Evolutionary conservation across 2,113 vertebrate genomes (phyloP), one percentile per base, ranked within the genome.

Genomic region (Mustela nigripes): DNA sequence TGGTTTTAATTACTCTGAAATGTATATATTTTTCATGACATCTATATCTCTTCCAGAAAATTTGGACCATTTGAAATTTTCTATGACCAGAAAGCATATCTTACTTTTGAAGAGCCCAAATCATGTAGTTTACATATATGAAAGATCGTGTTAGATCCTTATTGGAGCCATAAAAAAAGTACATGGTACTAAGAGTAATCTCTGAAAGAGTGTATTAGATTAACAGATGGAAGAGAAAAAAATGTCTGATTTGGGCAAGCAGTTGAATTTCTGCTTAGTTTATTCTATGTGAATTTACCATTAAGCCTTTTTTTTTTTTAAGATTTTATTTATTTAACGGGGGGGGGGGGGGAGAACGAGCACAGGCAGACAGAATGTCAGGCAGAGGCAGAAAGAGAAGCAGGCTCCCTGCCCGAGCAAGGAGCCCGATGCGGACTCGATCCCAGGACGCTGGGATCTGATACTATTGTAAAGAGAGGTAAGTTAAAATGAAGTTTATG

Each of bases 401-500:
- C 39, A 39, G 39, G 39, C 39, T 39, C 39, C 39, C 39, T 39
- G 39, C 39, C 39, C 3, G 39, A 39, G 39, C 4, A 39, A 39
- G 39, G 39, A 39, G 39, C 39, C 39, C 39, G 4, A 39, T 39
- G 39, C 3, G 39, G 39, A 39, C 39, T 39, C 39, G 39, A 39
- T 39, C 39, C 39, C 39, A 39, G 39, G 39, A 39, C 39, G 39
- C 39, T 39, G 39, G 39, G 39, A 39, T 58, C 81, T 87, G 58
- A 12, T 69, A 10, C 21, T 28, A 36, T 21, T 88, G 26, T 65
- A 31, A 21, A 42, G 28, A 26, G 1, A 28, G 0, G 19, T 48
- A 71, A 1, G 26, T 33, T 88, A 36, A 89, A 89, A 73, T 80
- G 19, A 95, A 95, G 24, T 95, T 88, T 92, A 26, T 78, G 26